phyloP scores from a whole-genome alignment of 2,888 invertebrate genomes.

The Agrotis clavis region DNA sequence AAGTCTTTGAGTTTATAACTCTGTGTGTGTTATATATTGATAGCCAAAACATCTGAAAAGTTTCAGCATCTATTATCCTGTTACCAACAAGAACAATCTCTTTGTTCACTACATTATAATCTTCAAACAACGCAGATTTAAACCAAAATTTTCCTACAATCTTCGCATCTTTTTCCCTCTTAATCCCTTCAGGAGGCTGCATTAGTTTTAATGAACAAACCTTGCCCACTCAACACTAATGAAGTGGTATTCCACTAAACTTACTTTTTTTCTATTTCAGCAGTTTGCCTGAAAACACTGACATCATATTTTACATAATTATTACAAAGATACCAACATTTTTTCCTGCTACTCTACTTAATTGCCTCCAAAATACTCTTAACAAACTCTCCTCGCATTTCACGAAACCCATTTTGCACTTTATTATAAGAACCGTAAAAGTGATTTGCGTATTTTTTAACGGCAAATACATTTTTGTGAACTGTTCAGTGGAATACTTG shows the following conservation, averaged over 20 bases:
- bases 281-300: slow-evolving; percentile 52
- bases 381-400: slow-evolving; percentile 19
- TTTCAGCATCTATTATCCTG: neutral
- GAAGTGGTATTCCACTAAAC: slow-evolving; percentile 46
- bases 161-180: neutral
- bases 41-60: neutral
- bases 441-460: slow-evolving; percentile 22
- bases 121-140: neutral
- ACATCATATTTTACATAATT: slow-evolving; percentile 64
- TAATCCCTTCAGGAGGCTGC: slow-evolving; percentile 5
- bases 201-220: slow-evolving; percentile 51
- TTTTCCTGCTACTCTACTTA: slow-evolving; percentile 60
- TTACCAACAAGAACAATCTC: neutral
- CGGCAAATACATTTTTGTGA: slow-evolving; percentile 38
- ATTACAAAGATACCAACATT: slow-evolving; percentile 61
- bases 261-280: slow-evolving; percentile 37
- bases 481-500: slow-evolving; percentile 44
- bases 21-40: no score
- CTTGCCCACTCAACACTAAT: slow-evolving; percentile 42
- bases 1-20: no score
- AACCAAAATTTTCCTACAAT: neutral
- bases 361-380: slow-evolving; percentile 64
- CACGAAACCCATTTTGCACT: slow-evolving; percentile 35
- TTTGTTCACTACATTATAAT: neutral
- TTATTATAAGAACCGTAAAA: slow-evolving; percentile 46